Base-by-base conservation (phyloP, 2,113 vertebrate species). In the Albula goreensis region DNA sequence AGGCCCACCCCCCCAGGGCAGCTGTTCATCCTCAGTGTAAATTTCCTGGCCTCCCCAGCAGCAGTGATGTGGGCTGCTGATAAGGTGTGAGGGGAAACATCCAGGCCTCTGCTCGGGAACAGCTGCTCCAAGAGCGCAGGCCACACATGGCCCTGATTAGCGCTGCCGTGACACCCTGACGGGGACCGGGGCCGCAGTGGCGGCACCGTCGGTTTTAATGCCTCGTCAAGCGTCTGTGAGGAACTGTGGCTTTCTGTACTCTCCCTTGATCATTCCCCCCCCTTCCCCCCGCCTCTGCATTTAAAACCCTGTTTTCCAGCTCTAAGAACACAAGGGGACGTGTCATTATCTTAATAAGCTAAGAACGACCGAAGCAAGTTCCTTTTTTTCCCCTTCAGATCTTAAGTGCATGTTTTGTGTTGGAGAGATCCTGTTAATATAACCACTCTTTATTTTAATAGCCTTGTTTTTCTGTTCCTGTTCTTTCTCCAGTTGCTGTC, bases 141-240 rank as follows among this genome's bases (percentile, higher is more conserved):
- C n/a, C 56, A 84, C 90, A 88, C 81, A 77, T 82, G 82, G 83
- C 57, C 52, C 82, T 90, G 78, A 83, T 89, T 90, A 83, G 78
- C 22, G 10, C 83, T 81, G 78, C 83, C 57, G 22, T 83, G 85
- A 88, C 78, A 82, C 77, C 25, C 22, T n/a, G 80, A 50, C 90
- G 91, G 92, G 90, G 92, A 93, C 92, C 84, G 90, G 92, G 92
- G 93, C 93, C 49, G 92, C 78, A 91, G 93, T 93, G 94, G 94
- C 93, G 92, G 91, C 94, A 94, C 90, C 91, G 90, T 93, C 91
- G 92, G 93, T 94, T 94, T 94, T 90, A 94, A 94, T 92, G 93
- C 91, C 92, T 94, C 90, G 91, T 93, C 93, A 94, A 83, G 91
- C 90, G 93, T 93, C 92, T 93, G 92, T 91, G 94, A 93, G 92